These are phyloP conservation scores for Theonella swinhoei DNA, from an alignment of 37 sponge, comb jelly and placozoan species.

Conservation along the genomic window DNA sequence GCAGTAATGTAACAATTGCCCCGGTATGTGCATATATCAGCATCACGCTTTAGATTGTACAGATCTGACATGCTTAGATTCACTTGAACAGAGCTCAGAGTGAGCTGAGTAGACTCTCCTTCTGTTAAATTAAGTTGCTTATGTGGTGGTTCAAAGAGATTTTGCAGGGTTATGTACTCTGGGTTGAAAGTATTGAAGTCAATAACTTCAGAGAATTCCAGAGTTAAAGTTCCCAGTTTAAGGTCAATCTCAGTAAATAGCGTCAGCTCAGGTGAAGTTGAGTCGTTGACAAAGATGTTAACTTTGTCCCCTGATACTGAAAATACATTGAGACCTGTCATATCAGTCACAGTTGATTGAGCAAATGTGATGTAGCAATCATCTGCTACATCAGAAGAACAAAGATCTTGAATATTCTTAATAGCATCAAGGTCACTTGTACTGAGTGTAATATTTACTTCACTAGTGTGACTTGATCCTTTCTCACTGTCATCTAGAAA, in stretches of 20 bases:
- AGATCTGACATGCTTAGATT: conserved; percentile 72
- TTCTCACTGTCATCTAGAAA: conserved; percentile 37
- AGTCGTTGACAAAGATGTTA: conserved; percentile 62
- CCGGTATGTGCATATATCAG: conserved; percentile 74
- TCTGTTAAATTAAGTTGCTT: conserved; percentile 64
- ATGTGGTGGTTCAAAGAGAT: conserved; percentile 73
- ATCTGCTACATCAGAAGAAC: conserved; percentile 30
- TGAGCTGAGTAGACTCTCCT: conserved; percentile 35
- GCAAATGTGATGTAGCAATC: conserved; percentile 73
- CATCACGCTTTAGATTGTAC: conserved; percentile 60
- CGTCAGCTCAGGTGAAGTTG: conserved; percentile 60
- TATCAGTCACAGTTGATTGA: conserved; percentile 56
- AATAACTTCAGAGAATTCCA: conserved; percentile 79
- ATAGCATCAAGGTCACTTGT: conserved; percentile 71
- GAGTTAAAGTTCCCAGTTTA: conserved; percentile 63
- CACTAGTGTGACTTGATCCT: conserved; percentile 34
- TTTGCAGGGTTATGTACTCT: conserved; percentile 69
- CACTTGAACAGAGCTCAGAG: conserved; percentile 46
- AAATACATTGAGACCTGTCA: conserved; percentile 52
- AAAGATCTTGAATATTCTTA: conserved; percentile 60
- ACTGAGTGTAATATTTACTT: conserved; percentile 47
- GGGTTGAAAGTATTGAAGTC: conserved; percentile 58
- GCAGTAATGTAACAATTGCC: conserved; percentile 81
- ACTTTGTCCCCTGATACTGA: conserved; percentile 28
- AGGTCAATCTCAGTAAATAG: conserved; percentile 79